Conservation (phyloP, 2,888 invertebrate genomes). For the Pristionchus arcanus region DNA sequence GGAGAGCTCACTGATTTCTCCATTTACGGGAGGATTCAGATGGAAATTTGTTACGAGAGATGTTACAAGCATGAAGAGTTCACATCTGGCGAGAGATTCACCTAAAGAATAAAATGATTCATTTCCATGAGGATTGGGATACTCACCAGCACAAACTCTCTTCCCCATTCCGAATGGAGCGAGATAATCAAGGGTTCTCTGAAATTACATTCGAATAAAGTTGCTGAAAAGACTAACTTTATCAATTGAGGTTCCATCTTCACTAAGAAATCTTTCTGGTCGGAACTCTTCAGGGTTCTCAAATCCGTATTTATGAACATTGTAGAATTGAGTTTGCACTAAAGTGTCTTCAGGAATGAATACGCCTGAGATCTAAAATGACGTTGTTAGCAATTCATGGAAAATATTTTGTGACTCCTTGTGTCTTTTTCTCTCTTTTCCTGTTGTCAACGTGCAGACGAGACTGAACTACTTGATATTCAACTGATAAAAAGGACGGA, state of each 20-base stretch:
- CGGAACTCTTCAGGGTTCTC: neutral
- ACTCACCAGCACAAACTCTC: neutral
- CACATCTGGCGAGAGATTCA: slow-evolving; percentile 9
- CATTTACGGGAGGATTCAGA: neutral
- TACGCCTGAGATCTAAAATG: slow-evolving; percentile 1
- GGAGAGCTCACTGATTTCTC: neutral
- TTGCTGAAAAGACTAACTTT: neutral
- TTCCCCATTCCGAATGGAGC: slow-evolving; percentile 16
- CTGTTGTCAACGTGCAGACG: too few relatives aligned
- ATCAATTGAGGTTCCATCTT: neutral
- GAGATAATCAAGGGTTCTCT: neutral
- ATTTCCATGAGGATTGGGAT: neutral
- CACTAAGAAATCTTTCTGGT: slow-evolving; percentile 3
- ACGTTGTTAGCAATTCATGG: neutral
- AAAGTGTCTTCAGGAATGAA: slow-evolving; percentile 27
- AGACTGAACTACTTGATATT: neutral
- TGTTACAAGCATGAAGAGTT: neutral
- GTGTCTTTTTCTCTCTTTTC: neutral
- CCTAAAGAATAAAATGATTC: neutral
- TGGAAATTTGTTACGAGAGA: neutral
- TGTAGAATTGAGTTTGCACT: slow-evolving; percentile 13
- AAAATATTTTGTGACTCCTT: neutral
- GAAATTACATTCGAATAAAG: neutral
- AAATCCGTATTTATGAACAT: slow-evolving; percentile 19
- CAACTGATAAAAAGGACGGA: neutral